Evolutionary conservation across 2,797 vertebrate genomes (phyloP).

Genomic region (Gallinago nigripennis): DNA sequence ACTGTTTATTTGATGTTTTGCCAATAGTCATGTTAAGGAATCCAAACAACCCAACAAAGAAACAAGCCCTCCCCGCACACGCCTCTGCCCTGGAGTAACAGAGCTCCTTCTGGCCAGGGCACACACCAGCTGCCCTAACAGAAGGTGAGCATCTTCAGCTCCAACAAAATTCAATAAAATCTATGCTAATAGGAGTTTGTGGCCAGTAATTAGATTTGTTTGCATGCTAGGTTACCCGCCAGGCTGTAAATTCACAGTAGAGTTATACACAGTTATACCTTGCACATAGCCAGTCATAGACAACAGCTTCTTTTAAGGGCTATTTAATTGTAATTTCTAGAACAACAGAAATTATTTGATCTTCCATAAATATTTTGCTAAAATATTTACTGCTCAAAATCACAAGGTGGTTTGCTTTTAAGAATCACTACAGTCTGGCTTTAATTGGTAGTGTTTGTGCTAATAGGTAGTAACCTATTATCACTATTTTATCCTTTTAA

Average conservation of each 20-base stretch:
- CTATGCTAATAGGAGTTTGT: neutral
- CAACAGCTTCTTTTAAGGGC: neutral
- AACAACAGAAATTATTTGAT: neutral
- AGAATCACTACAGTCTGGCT: neutral
- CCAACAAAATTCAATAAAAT: neutral
- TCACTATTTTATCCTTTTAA: neutral
- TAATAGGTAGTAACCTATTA: neutral
- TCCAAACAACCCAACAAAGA: neutral
- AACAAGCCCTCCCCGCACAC: neutral
- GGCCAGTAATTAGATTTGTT: neutral
- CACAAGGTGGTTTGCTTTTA: neutral
- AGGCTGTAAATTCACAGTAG: neutral
- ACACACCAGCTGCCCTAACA: neutral
- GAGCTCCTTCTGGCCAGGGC: neutral
- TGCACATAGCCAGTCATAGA: neutral
- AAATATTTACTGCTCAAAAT: neutral
- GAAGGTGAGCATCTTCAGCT: neutral
- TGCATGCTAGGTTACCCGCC: neutral
- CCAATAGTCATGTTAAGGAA: neutral
- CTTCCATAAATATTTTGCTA: neutral
- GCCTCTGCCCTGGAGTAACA: neutral
- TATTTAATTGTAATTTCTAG: neutral
- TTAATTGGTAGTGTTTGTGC: neutral
- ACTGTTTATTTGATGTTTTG: neutral
- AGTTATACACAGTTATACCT: rapidly evolving